Evolutionary conservation across 2,888 invertebrate species (phyloP).

Genomic region (Phyllotreta striolata): DNA sequence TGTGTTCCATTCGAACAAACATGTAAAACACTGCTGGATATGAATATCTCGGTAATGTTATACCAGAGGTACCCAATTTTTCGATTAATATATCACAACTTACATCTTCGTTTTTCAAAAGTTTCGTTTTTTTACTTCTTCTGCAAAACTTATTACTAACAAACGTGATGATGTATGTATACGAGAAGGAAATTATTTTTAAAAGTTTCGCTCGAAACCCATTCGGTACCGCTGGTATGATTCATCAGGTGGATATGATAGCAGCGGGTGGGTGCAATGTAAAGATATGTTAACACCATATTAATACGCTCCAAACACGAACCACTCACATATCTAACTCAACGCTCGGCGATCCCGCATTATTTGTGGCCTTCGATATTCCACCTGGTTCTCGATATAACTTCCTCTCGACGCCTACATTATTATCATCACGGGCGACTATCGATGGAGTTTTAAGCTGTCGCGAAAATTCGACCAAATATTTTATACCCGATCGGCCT

Average conservation of each 20-base stretch:
- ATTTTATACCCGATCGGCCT: not conserved
- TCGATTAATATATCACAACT: too few relatives aligned
- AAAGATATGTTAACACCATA: conserved; percentile 52
- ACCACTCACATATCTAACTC: conserved; percentile 51
- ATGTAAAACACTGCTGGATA: conserved; percentile 38
- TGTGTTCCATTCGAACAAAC: conserved; percentile 41
- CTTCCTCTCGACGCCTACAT: conserved; percentile 46
- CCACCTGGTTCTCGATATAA: conserved; percentile 38
- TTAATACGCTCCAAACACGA: conserved; percentile 55
- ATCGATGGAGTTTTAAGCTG: conserved; percentile 39
- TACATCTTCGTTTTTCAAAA: too few relatives aligned
- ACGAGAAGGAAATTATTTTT: not conserved
- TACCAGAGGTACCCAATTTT: conserved; percentile 17
- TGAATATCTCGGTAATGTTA: conserved; percentile 39
- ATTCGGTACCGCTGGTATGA: conserved; percentile 39
- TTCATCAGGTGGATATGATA: conserved; percentile 48
- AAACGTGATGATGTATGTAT: not conserved
- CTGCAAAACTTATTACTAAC: not conserved
- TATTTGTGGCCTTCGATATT: conserved; percentile 39
- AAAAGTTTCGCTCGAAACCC: not conserved
- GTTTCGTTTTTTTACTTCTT: too few relatives aligned
- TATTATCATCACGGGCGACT: conserved; percentile 39
- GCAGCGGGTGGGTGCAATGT: conserved; percentile 48
- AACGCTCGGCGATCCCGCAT: conserved; percentile 34
- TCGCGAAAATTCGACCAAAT: conserved; percentile 41